A percentile compares a stretch with the other conserved stretches of the same genome.
phyloP scores from a whole-genome alignment of 2,888 invertebrate species.

The Sarcophaga variegata region DNA sequence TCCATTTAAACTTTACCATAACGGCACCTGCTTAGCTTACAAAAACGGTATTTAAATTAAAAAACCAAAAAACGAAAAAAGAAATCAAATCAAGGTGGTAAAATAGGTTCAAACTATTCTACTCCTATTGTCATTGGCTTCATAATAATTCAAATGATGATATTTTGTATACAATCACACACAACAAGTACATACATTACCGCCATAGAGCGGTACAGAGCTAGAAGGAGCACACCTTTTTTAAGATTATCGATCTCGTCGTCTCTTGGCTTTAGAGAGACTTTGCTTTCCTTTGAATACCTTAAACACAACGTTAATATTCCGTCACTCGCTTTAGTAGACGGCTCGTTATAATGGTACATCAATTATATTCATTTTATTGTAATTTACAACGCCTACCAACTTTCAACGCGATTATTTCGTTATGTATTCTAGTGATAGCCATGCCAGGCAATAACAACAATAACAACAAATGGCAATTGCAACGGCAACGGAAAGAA shows the following conservation, averaged over 20 bases:
- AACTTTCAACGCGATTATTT: conserved; percentile 70
- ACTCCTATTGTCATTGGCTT: conserved; percentile 36
- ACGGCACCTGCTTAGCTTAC: conserved; percentile 42
- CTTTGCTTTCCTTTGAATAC: conserved; percentile 26
- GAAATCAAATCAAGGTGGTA: neutral
- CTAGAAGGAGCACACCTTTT: conserved; percentile 39
- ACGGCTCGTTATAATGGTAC: conserved; percentile 59
- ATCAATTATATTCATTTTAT: conserved; percentile 70
- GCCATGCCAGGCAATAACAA: conserved; percentile 51
- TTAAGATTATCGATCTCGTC: conserved; percentile 49
- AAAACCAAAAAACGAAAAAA: conserved; percentile 22
- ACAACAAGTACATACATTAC: neutral
- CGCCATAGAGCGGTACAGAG: neutral
- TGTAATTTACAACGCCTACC: conserved; percentile 70
- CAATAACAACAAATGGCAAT: conserved; percentile 26
- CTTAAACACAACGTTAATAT: neutral
- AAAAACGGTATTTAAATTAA: neutral
- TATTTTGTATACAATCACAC: no score
- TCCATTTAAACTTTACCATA: neutral
- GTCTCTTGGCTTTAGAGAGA: conserved; percentile 51
- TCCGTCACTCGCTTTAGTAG: conserved; percentile 23
- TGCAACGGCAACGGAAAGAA: conserved; percentile 18
- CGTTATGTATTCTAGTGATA: conserved; percentile 61
- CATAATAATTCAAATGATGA: neutral
- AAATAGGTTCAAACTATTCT: conserved; percentile 14